Conservation (phyloP, 2,888 invertebrate species). For the Apamea sordens region DNA sequence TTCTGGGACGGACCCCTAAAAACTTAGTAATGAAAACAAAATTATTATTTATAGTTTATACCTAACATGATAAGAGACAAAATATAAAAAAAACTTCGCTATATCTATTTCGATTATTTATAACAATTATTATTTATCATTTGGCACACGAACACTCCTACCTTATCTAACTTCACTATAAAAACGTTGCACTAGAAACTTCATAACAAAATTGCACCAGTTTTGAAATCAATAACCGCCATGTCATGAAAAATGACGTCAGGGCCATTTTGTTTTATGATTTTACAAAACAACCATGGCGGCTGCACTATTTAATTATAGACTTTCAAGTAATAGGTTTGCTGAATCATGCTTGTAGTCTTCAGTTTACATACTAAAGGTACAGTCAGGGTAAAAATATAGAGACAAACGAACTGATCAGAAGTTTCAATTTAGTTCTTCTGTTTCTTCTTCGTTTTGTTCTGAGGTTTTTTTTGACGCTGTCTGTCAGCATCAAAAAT, state of each 20-base stretch:
- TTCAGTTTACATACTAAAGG: not conserved
- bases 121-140: slow-evolving; percentile 1
- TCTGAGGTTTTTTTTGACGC: no score
- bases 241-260: slow-evolving; percentile 49
- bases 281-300: slow-evolving; percentile 3
- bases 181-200: slow-evolving; percentile 36
- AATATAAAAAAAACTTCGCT: not conserved
- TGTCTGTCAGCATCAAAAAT: no score
- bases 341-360: slow-evolving; percentile 37
- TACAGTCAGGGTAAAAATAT: not conserved
- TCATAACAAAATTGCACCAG: slow-evolving; percentile 45
- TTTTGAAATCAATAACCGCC: slow-evolving; percentile 36
- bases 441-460: not conserved
- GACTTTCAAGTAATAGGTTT: not conserved
- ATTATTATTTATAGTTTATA: slow-evolving; percentile 24
- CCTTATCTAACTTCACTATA: slow-evolving; percentile 12
- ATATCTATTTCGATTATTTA: not conserved
- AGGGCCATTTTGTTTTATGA: slow-evolving; percentile 30
- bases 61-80: slow-evolving; percentile 10
- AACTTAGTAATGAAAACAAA: not conserved
- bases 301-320: not conserved
- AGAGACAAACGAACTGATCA: not conserved
- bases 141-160: slow-evolving; percentile 29
- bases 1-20: slow-evolving; percentile 1
- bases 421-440: no score